Base-by-base conservation (phyloP, 2,797 vertebrate genomes). In the Poecilia gillii region DNA sequence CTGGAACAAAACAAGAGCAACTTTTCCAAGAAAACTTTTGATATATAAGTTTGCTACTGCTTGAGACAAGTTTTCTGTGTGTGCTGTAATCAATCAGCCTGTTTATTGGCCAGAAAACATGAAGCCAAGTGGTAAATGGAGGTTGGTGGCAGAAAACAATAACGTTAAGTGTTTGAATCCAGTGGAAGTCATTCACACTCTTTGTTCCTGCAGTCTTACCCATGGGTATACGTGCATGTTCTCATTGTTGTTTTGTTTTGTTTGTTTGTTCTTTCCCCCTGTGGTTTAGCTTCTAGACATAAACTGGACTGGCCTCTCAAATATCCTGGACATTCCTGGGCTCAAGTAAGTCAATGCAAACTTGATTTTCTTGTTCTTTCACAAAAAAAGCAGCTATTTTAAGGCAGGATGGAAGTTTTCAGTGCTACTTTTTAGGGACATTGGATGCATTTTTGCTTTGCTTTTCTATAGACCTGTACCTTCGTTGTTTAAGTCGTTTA, bases 241-340 rank as follows among this genome's bases (percentile, higher is more conserved):
- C 41, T 74, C 23, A 55, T 75, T 85, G 25, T 43, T 18, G 57
- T 84, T 87, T 43, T 49, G 5, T 49, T 47, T 3, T 53, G 14
- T 18, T 84, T 49, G 11, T 72, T 76, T 85, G 6, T 71, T 57
- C 4, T 55, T 84, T 87, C 85, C 20, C 13, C 64, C 74, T 74
- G 6, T 75, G 43, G 84, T 88, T 81, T 88, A 99, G 98, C 96
- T 99, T 62, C 88, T 99, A 88, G 98, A 99, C 91, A 97, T 99
- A 89, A 98, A 97, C 93, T 99, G 99, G 99, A 98, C 98, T 2
- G 99, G 99, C 83, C 95, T 99, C 90, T 98, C 97, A 59, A 99
- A 99, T 90, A 96, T 99, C 88, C 95, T 99, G 89, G 98, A 99
- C 92, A 97, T 99, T 95, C 99, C 99, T 16, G 98, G 99, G 78